These are phyloP conservation scores for Dipus sagitta DNA, from an alignment of 2,797 vertebrate species.

Conservation along the genomic window DNA sequence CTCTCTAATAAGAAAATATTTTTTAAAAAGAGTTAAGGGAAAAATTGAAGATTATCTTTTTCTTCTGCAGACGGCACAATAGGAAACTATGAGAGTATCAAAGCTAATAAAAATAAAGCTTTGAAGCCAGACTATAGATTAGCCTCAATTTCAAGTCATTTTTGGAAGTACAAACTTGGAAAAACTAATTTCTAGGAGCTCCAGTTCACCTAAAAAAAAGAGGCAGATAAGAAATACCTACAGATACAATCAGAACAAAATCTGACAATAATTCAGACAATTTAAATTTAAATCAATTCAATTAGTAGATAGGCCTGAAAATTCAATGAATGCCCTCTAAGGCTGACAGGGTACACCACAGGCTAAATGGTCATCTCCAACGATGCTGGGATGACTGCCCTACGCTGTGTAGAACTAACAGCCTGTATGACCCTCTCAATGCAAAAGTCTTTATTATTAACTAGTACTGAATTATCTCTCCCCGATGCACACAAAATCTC, in stretches of 20 bases:
- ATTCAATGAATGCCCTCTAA: background rate
- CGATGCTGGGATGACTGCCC: background rate
- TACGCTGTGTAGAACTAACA: background rate
- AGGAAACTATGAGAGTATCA: background rate
- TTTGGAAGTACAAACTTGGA: background rate
- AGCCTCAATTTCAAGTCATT: slow-evolving; percentile 7
- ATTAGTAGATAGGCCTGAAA: slow-evolving; percentile 40
- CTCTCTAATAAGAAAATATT: too few relatives aligned
- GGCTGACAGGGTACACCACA: background rate
- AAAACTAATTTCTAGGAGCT: background rate
- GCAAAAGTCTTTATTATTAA: background rate
- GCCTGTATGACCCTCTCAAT: background rate
- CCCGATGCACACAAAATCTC: background rate
- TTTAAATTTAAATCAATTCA: background rate
- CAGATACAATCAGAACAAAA: slow-evolving; percentile 17
- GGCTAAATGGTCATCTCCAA: background rate
- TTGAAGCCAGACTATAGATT: background rate
- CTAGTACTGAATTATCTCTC: background rate
- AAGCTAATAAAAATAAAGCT: background rate
- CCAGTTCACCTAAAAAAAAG: slow-evolving; percentile 16
- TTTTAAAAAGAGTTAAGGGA: too few relatives aligned
- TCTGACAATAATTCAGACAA: background rate
- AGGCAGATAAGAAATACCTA: background rate
- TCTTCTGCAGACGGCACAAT: background rate
- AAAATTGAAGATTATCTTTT: background rate